These are phyloP conservation scores for Ginglymostoma cirratum DNA, from an alignment of 2,113 vertebrate genomes.

Conservation along the genomic window DNA sequence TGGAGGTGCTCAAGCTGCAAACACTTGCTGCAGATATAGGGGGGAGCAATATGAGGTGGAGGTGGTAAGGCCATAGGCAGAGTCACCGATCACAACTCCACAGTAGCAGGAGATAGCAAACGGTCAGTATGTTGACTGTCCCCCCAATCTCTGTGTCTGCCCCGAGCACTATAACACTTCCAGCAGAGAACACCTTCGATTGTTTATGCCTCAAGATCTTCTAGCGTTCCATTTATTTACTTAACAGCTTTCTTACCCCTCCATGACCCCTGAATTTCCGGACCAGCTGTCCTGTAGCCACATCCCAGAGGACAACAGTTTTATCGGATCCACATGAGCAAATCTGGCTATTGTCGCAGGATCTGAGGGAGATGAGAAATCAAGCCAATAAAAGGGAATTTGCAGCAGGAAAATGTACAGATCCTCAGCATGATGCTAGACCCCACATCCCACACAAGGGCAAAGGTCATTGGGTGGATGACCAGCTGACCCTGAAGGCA, in stretches of 20 bases:
- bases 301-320: slow-evolving; percentile 83
- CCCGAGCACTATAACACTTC: too few species aligned
- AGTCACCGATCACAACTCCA: neutral
- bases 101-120: neutral
- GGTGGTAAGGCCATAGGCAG: neutral
- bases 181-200: neutral
- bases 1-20: too few species aligned
- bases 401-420: neutral
- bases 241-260: slow-evolving; percentile 60
- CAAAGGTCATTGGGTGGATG: neutral
- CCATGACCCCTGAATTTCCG: slow-evolving; percentile 86
- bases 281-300: slow-evolving; percentile 74
- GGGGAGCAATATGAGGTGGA: too few species aligned
- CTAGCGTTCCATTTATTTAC: neutral
- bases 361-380: slow-evolving; percentile 53
- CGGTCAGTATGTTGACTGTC: neutral
- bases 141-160: neutral
- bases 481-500: neutral
- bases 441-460: neutral
- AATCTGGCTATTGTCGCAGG: slow-evolving; percentile 81
- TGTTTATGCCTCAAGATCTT: too few species aligned
- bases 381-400: neutral
- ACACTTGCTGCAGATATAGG: too few species aligned
- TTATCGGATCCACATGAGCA: slow-evolving; percentile 85
- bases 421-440: neutral